phyloP scores from a whole-genome alignment of 23 tunicate genomes.

The Diplosoma virens region DNA sequence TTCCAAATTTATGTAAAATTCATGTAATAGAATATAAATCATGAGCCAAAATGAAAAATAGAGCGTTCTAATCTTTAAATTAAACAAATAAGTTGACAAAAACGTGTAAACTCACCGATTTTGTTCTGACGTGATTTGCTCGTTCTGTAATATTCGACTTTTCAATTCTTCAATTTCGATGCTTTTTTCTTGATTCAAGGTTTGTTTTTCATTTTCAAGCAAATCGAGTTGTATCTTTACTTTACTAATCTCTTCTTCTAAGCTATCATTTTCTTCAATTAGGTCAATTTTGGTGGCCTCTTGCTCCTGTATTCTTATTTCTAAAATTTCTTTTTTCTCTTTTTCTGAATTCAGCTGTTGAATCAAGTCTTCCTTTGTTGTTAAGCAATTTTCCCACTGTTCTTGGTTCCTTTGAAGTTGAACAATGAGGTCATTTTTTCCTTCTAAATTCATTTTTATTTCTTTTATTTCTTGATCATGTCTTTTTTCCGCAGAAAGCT shows the following conservation, averaged over 20 bases:
- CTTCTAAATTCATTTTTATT: not conserved
- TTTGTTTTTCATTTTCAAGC: slow-evolving; percentile 23
- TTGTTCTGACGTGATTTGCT: no score
- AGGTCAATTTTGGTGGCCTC: not conserved
- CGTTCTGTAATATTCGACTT: not conserved
- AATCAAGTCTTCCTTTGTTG: not conserved
- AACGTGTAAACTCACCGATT: no score
- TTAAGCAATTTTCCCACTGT: not conserved
- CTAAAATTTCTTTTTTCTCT: not conserved
- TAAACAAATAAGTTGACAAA: no score
- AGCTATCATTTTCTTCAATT: not conserved
- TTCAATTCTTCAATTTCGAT: not conserved
- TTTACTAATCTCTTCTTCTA: slow-evolving; percentile 14
- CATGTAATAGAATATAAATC: no score
- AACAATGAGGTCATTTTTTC: not conserved
- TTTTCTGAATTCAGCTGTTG: not conserved
- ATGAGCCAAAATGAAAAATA: no score
- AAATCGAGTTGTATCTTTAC: slow-evolving; percentile 27
- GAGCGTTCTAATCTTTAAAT: no score
- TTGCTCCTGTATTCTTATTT: not conserved
- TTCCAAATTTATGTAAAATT: no score
- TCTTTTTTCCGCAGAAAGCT: not conserved
- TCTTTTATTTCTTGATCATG: not conserved
- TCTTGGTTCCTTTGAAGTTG: not conserved
- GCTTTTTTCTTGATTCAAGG: not conserved